These are phyloP conservation scores for Pterostichus niger DNA, from an alignment of 2,888 invertebrate species.

Conservation along the genomic window DNA sequence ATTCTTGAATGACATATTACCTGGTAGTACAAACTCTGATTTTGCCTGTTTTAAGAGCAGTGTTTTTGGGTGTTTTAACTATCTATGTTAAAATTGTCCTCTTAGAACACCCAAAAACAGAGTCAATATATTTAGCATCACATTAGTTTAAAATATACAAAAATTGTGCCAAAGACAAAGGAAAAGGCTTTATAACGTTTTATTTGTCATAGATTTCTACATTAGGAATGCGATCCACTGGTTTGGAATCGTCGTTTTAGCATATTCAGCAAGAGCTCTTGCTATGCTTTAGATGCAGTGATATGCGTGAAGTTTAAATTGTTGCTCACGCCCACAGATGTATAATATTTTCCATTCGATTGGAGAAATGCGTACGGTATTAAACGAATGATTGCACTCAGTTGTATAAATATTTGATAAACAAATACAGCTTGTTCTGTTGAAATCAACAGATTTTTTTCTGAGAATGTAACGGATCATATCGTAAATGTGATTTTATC, in stretches of 20 bases:
- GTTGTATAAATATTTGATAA: conserved; percentile 29
- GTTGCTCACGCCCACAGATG: conserved; percentile 29
- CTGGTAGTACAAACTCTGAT: no score
- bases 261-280: conserved; percentile 12
- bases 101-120: no score
- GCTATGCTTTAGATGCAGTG: conserved; percentile 1
- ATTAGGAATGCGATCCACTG: neutral
- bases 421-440: conserved; percentile 7
- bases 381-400: conserved; percentile 29
- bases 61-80: no score
- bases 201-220: neutral
- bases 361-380: conserved; percentile 6
- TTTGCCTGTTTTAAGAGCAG: no score
- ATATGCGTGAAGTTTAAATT: conserved; percentile 36
- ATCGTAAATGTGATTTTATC: neutral
- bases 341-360: conserved; percentile 5
- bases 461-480: conserved; percentile 7
- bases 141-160: no score
- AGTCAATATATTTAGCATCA: no score
- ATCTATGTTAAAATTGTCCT: no score
- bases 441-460: conserved; percentile 32
- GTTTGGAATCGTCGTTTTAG: neutral
- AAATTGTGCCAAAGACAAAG: no score
- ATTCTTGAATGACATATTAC: no score
- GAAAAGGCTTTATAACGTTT: neutral